Evolutionary conservation across 2,113 vertebrate species (phyloP).

Genomic region (Collichthys lucidus): DNA sequence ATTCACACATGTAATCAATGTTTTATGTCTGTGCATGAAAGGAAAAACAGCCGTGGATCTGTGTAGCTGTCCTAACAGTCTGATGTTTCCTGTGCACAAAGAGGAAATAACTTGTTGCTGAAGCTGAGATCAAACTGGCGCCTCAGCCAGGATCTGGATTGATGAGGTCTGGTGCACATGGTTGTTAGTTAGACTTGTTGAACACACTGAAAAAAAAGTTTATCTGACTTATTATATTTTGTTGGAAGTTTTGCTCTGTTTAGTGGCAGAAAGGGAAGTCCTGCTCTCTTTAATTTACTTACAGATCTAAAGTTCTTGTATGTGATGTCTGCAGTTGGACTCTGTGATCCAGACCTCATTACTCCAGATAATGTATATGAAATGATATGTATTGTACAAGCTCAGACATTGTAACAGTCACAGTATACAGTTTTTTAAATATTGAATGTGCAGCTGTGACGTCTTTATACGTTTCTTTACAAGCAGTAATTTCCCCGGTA

Average conservation of each 20-base stretch:
- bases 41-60: neutral
- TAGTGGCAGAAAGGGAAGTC: no score
- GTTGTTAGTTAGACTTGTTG: neutral
- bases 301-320: no score
- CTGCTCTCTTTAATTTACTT: no score
- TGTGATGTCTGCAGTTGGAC: no score
- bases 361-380: slow-evolving; percentile 1
- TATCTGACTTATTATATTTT: neutral
- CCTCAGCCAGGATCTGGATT: neutral
- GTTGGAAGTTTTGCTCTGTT: no score
- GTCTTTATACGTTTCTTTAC: neutral
- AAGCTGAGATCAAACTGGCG: neutral
- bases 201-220: neutral
- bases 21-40: neutral
- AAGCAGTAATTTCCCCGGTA: neutral
- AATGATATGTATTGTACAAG: neutral
- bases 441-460: neutral
- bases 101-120: no score
- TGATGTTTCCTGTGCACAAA: neutral
- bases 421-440: neutral
- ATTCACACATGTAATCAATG: neutral
- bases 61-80: neutral
- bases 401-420: neutral
- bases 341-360: neutral
- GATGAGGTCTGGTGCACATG: neutral